Base-by-base conservation (phyloP, 1,140 invertebrate genomes). In the Planococcus citri region DNA sequence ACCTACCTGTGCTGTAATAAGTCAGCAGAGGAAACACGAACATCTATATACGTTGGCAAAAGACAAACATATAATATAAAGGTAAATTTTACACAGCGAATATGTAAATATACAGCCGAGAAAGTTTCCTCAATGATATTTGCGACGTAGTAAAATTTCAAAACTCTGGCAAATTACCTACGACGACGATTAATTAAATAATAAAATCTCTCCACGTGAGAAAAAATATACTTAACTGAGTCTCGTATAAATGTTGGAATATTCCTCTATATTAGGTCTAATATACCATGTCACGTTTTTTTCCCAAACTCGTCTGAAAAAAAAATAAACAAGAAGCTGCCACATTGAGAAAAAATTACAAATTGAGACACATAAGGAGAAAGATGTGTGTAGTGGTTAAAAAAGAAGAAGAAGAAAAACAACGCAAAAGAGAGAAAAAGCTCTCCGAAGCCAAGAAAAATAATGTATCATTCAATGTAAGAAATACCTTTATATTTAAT, bases 401-500 rank as follows among this genome's bases (percentile, higher is more conserved):
- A 37, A 14, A 37, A 37, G 33, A 37, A 37, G 33, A 37, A 37
- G 33, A 37, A 37, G 41, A 20, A 51, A 51, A 51, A 51, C 10
- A 6, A 9, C 41, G 41, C 10, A 2, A 14, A n/a, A n/a, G n/a
- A 17, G 41, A 17, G 17, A 51, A 51, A 51, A 51, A 51, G 2
- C 41, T 51, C 41, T 3, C 29, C 3, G 41, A 14, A 37, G 14
- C 33, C 17, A 20, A 51, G n/a, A 51, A 51, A 51, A 51, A 51
- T 51, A 51, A 51, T 51, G 41, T 51, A 51, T 51, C 41, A 51
- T 51, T 51, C 41, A 51, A 51, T 17, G 41, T 51, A 51, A 51
- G 41, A 51, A 51, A 51, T 51, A 51, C 41, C 41, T 51, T 51
- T 51, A 51, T 51, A 51, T 51, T 51, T 51, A 51, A 51, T 51